Evolutionary conservation across 2,888 invertebrate species (phyloP).

Genomic region (Heliconius erato): DNA sequence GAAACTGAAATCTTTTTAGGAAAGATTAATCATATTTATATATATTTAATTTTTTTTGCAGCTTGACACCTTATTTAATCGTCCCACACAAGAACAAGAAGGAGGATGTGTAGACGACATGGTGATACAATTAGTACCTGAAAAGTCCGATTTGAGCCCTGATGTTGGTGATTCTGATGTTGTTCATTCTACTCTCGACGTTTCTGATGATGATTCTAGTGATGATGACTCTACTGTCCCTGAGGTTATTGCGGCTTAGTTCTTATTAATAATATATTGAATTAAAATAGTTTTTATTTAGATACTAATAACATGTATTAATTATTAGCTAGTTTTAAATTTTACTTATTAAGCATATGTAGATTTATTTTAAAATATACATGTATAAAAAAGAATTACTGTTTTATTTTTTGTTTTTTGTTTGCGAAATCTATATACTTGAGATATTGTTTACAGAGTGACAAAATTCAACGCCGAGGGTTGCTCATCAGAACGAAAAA

Average conservation of each 20-base stretch:
- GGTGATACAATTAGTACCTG: slow-evolving; percentile 50
- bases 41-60: slow-evolving; percentile 39
- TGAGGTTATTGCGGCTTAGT: not conserved
- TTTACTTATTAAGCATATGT: not conserved
- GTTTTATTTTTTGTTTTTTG: not conserved
- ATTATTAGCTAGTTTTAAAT: not conserved
- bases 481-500: too few species aligned
- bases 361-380: not conserved
- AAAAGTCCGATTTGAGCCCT: slow-evolving; percentile 10
- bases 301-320: not conserved
- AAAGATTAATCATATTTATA: not conserved
- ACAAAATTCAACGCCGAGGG: too few species aligned
- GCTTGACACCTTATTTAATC: slow-evolving; percentile 47
- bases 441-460: too few species aligned
- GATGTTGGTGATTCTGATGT: not conserved
- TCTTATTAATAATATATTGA: not conserved
- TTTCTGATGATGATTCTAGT: not conserved
- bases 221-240: not conserved
- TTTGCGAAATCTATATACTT: too few species aligned
- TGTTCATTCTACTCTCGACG: not conserved
- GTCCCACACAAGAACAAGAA: slow-evolving; percentile 31
- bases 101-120: slow-evolving; percentile 49
- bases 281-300: not conserved
- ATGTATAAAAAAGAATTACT: not conserved
- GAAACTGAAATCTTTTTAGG: not conserved